Conservation (phyloP, 2,888 invertebrate genomes). For the Scotopteryx bipunctaria region DNA sequence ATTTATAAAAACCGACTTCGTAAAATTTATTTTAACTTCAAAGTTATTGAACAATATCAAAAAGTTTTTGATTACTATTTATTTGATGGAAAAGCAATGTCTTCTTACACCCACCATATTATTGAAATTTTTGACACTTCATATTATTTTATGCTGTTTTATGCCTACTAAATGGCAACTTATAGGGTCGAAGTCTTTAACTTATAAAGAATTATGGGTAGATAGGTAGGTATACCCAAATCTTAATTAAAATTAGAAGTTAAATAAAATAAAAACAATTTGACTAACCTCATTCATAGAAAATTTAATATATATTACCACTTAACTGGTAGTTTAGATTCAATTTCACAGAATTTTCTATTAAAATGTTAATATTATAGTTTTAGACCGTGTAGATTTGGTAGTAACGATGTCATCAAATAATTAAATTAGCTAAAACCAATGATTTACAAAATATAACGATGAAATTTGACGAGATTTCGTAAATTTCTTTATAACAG, state of each 20-base stretch:
- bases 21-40: not conserved
- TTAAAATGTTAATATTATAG: conserved; percentile 42
- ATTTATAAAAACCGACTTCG: too few relatives aligned
- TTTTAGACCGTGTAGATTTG: not conserved
- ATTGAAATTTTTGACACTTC: too few relatives aligned
- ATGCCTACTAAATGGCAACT: too few relatives aligned
- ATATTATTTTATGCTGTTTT: too few relatives aligned
- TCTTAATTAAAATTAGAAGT: not conserved
- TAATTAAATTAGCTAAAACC: conserved; percentile 3
- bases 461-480: not conserved
- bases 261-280: conserved; percentile 8
- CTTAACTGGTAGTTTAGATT: conserved; percentile 13
- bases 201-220: too few relatives aligned
- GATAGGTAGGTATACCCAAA: not conserved
- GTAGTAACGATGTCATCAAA: conserved; percentile 9
- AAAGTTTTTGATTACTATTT: too few relatives aligned
- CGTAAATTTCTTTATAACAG: conserved; percentile 21
- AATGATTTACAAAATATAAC: conserved; percentile 3
- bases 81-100: too few relatives aligned
- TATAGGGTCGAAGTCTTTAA: too few relatives aligned
- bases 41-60: too few relatives aligned
- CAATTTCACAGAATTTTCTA: conserved; percentile 37
- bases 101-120: too few relatives aligned
- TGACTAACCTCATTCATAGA: not conserved
- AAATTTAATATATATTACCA: conserved; percentile 10